Percentiles rank a stretch among this genome's conserved stretches.
phyloP scores from a whole-genome alignment of 2,888 invertebrate species.

The Tipula lateralis region DNA sequence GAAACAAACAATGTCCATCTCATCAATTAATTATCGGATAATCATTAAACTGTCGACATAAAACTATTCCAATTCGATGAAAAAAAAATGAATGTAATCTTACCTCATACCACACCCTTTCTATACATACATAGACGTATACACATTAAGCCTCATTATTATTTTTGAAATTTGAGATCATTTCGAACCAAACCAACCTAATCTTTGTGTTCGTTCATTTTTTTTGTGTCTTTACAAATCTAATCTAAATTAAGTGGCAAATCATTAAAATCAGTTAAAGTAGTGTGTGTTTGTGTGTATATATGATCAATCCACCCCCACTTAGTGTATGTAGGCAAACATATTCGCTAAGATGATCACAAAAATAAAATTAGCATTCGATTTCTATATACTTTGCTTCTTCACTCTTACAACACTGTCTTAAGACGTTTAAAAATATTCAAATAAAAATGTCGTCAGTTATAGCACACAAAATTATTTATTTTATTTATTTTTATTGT shows the following conservation, averaged over 20 bases:
- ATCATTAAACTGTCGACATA: not conserved
- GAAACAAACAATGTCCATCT: not conserved
- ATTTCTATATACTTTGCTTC: not conserved
- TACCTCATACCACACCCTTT: not conserved
- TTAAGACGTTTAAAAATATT: not conserved
- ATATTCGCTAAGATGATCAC: not conserved
- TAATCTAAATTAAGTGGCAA: constrained; percentile 24
- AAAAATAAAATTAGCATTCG: not conserved
- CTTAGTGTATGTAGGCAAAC: not conserved
- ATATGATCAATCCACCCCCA: not conserved
- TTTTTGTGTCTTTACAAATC: not conserved
- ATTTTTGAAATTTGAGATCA: not conserved
- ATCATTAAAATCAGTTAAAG: not conserved
- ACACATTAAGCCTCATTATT: not conserved
- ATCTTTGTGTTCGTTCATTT: not conserved
- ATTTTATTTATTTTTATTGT: not conserved
- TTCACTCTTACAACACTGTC: not conserved
- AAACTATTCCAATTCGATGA: not conserved
- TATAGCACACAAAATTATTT: not conserved
- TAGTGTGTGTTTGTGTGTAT: not conserved
- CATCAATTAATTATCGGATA: constrained; percentile 1
- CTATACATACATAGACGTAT: not conserved
- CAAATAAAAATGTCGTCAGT: constrained; percentile 24
- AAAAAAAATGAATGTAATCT: not conserved
- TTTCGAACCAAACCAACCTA: not conserved